These are phyloP conservation scores for Numida meleagris DNA, from an alignment of 2,113 vertebrate genomes.

Conservation along the genomic window DNA sequence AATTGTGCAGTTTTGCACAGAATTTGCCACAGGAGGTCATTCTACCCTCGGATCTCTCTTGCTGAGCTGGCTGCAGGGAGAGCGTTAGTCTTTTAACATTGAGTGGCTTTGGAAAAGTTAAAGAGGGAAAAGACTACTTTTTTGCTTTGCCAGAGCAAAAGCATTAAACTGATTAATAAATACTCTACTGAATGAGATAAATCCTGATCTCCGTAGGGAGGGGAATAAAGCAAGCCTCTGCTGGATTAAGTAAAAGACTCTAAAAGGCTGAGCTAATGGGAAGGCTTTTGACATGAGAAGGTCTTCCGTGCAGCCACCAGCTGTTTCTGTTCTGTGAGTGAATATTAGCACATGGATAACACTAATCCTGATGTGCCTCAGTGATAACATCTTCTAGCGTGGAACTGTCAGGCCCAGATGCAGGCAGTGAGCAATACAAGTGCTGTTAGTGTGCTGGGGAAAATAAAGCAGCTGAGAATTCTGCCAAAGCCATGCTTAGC, in stretches of 20 bases:
- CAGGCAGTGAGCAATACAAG: background rate
- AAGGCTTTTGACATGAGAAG: background rate
- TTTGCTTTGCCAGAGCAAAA: background rate
- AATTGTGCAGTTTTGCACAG: background rate
- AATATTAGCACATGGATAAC: conserved; percentile 38
- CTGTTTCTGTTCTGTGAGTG: background rate
- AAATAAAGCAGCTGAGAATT: background rate
- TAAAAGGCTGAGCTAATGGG: background rate
- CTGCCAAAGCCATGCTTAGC: background rate
- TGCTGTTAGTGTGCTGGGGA: background rate
- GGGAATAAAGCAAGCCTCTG: background rate
- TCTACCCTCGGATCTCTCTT: background rate
- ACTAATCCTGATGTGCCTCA: background rate
- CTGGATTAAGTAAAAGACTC: conserved; percentile 13
- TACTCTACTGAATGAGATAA: background rate
- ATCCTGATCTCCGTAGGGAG: background rate
- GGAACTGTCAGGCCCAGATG: rapidly evolving
- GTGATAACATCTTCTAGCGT: background rate
- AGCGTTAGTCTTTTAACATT: background rate
- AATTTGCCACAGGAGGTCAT: conserved; percentile 62
- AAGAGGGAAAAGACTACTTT: background rate
- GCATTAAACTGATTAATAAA: conserved; percentile 35
- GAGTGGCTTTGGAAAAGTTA: background rate
- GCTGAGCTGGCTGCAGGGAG: background rate
- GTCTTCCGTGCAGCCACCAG: background rate